Conservation (phyloP, 1,140 invertebrate genomes). For the Maniola jurtina region DNA sequence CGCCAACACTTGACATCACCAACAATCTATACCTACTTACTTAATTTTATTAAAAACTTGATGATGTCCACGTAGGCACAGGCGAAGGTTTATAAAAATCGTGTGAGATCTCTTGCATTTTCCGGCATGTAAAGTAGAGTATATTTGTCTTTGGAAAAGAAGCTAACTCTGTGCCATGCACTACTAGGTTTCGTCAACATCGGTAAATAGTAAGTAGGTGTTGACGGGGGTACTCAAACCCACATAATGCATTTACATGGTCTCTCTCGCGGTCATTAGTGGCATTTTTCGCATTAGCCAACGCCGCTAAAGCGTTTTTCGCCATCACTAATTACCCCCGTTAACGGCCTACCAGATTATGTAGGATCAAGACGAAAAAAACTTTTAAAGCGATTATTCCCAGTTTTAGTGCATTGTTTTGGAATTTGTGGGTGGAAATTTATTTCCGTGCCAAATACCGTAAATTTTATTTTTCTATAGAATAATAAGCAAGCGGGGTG, state of each 20-base stretch:
- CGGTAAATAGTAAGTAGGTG: neutral
- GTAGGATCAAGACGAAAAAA: conserved; percentile 8
- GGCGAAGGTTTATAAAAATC: too few relatives aligned
- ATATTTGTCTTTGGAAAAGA: too few relatives aligned
- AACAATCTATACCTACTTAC: too few relatives aligned
- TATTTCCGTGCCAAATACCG: neutral
- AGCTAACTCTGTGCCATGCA: too few relatives aligned
- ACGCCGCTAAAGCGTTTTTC: conserved; percentile 18
- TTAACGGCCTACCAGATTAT: conserved; percentile 17
- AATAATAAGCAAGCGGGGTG: too few relatives aligned
- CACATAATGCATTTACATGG: conserved; percentile 4
- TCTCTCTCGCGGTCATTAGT: conserved; percentile 9
- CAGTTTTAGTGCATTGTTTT: conserved; percentile 3
- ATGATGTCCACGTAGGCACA: too few relatives aligned
- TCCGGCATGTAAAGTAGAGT: too few relatives aligned
- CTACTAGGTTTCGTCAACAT: too few relatives aligned
- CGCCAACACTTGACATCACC: too few relatives aligned
- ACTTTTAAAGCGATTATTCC: conserved; percentile 10
- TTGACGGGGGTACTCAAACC: neutral
- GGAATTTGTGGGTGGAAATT: neutral
- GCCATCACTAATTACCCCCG: conserved; percentile 14
- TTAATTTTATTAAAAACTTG: too few relatives aligned
- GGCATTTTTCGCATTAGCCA: conserved; percentile 19
- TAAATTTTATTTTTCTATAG: neutral
- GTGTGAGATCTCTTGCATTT: too few relatives aligned